phyloP scores from a whole-genome alignment of 2,113 vertebrate species.

The Mus spicilegus region DNA sequence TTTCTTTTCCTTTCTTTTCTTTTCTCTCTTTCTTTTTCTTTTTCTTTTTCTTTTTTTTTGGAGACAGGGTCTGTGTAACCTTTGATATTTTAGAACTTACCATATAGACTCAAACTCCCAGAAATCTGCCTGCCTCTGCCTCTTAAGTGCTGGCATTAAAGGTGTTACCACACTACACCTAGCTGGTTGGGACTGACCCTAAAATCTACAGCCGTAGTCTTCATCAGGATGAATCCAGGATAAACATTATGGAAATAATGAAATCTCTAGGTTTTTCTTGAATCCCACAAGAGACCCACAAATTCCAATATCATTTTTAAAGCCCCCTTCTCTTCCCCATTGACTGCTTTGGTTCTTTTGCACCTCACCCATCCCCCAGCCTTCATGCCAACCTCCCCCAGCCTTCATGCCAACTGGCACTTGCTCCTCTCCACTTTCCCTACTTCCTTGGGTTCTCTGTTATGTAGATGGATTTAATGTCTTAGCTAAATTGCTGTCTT shows the following conservation, averaged over 20 bases:
- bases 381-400: neutral
- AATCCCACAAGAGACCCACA: neutral
- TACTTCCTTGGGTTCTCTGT: neutral
- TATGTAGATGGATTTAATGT: neutral
- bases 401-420: neutral
- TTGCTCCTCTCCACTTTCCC: neutral
- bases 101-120: neutral
- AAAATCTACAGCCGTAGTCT: neutral
- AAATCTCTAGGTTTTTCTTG: neutral
- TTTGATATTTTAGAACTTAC: neutral
- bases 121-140: neutral
- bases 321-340: neutral
- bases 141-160: neutral
- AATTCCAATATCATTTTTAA: neutral
- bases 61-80: neutral
- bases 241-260: neutral
- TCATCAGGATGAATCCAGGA: neutral
- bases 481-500: neutral
- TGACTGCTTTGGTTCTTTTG: neutral
- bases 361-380: neutral
- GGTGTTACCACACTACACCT: neutral
- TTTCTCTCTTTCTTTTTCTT: too few species aligned
- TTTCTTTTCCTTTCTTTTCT: neutral
- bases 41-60: neutral
- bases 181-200: neutral